Evolutionary conservation across 2,797 vertebrate genomes (phyloP).

Genomic region (Phylloscopus collybita): DNA sequence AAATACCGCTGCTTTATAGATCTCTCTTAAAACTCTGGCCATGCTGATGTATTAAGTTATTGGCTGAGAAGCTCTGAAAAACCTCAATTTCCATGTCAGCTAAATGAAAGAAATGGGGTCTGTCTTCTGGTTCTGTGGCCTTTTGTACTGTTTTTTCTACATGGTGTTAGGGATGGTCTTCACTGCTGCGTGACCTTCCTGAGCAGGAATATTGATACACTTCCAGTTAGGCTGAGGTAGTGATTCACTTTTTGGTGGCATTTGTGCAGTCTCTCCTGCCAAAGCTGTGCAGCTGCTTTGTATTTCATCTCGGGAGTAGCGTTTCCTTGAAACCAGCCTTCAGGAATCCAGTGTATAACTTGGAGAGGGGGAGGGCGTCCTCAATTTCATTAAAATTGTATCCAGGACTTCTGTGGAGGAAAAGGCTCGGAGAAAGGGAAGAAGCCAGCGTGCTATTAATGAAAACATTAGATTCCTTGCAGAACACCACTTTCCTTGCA

Average conservation of each 20-base stretch:
- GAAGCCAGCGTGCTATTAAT: not conserved
- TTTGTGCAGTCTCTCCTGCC: slow-evolving; percentile 21
- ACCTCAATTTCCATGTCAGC: not conserved
- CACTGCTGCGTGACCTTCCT: not conserved
- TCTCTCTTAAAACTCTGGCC: not conserved
- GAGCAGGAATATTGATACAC: not conserved
- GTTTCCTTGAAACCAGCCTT: slow-evolving; percentile 42
- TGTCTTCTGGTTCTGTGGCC: not conserved
- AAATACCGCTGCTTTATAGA: not conserved
- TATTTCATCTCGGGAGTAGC: slow-evolving; percentile 30
- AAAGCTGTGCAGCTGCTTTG: slow-evolving; percentile 66
- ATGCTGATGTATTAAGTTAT: not conserved
- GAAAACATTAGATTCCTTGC: slow-evolving; percentile 5
- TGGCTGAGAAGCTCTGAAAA: not conserved
- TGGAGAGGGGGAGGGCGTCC: not conserved
- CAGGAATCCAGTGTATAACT: slow-evolving; percentile 38
- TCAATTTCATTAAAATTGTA: slow-evolving; percentile 36
- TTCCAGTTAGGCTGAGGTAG: slow-evolving; percentile 42
- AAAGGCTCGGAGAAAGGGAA: slow-evolving; percentile 20
- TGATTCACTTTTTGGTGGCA: slow-evolving; percentile 33
- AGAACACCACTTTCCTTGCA: not conserved
- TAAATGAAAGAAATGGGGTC: not conserved
- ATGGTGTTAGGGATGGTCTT: not conserved
- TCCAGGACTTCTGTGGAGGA: slow-evolving; percentile 17
- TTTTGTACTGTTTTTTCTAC: not conserved